Conservation (phyloP, 2,113 vertebrate genomes). For the Amblyopsis rosae region DNA sequence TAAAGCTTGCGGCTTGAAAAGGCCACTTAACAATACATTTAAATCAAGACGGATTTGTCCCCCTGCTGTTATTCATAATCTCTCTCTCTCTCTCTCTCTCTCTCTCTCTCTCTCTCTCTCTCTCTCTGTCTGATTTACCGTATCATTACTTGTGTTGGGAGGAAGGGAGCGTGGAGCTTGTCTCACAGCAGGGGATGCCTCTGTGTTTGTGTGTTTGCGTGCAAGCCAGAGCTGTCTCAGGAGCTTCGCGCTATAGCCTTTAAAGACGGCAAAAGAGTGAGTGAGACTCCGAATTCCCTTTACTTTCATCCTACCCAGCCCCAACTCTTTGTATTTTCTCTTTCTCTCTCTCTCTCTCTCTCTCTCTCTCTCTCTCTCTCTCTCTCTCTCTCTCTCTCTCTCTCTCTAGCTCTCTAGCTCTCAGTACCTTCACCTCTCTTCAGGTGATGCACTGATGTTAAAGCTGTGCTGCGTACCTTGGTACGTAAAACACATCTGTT, state of each 20-base stretch:
- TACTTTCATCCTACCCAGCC: constrained; percentile 30
- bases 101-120: neutral
- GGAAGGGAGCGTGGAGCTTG: constrained; percentile 33
- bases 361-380: constrained; percentile 45
- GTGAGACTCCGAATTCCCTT: constrained; percentile 24
- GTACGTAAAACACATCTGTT: neutral
- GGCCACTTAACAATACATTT: neutral
- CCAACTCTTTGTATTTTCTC: constrained; percentile 37
- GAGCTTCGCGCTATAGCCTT: constrained; percentile 52
- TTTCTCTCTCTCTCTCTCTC: constrained; percentile 37
- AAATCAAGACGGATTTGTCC: neutral
- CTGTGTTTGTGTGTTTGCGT: neutral
- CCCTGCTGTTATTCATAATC: neutral
- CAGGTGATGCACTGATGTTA: too few species aligned
- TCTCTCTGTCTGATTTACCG: constrained; percentile 26
- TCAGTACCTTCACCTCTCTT: neutral
- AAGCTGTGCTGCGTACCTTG: too few species aligned
- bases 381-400: constrained; percentile 39
- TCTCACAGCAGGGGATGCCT: constrained; percentile 22
- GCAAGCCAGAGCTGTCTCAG: constrained; percentile 16
- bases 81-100: neutral
- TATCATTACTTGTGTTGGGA: constrained; percentile 55
- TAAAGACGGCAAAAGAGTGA: constrained; percentile 54
- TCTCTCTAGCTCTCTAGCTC: constrained; percentile 39
- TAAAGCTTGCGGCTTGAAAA: neutral